Base-by-base conservation (phyloP, 2,888 invertebrate species). In the Ganaspis brasiliensis region DNA sequence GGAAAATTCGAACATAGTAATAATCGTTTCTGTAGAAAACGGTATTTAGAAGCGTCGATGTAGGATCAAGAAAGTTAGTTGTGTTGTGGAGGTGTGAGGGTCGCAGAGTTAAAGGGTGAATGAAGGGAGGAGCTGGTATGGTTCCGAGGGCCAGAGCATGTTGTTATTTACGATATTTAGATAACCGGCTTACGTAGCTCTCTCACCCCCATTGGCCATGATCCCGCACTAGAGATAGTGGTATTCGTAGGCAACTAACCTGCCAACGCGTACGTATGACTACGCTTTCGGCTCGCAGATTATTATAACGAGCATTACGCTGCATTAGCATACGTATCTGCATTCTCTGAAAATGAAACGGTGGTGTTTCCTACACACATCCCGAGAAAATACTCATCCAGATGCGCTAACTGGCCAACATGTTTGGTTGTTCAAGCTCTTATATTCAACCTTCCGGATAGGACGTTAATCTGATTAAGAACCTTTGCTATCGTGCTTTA, bases 151-250 rank as follows among this genome's bases (percentile, higher is more conserved):
- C 52, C 52, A 52, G 52, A 78, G 77, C 78, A 82, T 87, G 86
- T 87, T 85, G 89, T 91, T 91, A 91, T 91, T 91, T 91, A 91
- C 90, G 91, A 90, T 90, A 90, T 90, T 91, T 90, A 91, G 91
- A 91, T 91, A 91, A 91, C 90, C 90, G 90, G 90, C 90, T 91
- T 91, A 91, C 88, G 87, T 86, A 84, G 86, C 83, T 86, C 83
- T 83, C 88, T 87, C 87, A 85, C 89, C 88, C 83, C 86, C 85
- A 84, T 88, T 86, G 85, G 84, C 84, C 82, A 82, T 87, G 90
- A 90, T 90, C 89, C 87, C 88, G 85, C 87, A 86, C 83, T 84
- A 82, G 86, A 90, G 91, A 91, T 91, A 91, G 84, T 87, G 84
- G 78, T 79, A 75, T 80, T 74, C 77, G 75, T 76, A 80, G 83